Evolutionary conservation across 2,113 vertebrate species (phyloP).

Genomic region (Centropus bengalensis): DNA sequence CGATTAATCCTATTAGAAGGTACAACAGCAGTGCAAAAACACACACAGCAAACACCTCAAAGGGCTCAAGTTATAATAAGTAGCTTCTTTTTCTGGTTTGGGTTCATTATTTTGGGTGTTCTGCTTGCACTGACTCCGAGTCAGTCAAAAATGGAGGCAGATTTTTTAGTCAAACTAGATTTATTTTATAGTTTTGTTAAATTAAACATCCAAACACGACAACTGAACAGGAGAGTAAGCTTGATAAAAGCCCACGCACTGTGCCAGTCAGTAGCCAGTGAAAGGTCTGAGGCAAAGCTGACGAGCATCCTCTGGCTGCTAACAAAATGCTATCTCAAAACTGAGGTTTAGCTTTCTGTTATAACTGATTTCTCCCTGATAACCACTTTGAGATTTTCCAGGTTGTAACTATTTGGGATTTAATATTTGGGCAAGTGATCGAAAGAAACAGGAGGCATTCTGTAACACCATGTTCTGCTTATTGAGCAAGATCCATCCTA

Average conservation of each 20-base stretch:
- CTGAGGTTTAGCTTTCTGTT: background rate
- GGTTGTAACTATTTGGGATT: background rate
- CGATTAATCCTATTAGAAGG: slow-evolving; percentile 37
- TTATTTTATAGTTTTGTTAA: background rate
- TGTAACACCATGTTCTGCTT: background rate
- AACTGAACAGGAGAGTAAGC: background rate
- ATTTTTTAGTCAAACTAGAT: background rate
- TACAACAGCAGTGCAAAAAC: background rate
- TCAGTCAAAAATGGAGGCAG: background rate
- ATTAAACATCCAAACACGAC: background rate
- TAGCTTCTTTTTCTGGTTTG: background rate
- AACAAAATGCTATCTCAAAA: background rate
- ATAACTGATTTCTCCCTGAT: background rate
- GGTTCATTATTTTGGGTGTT: background rate
- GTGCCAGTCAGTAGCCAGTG: background rate
- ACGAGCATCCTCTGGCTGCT: background rate
- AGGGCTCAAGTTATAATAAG: background rate
- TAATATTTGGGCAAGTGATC: background rate
- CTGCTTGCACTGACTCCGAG: background rate
- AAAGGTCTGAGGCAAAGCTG: background rate
- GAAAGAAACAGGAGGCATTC: background rate
- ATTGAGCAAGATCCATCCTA: background rate
- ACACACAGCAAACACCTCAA: background rate
- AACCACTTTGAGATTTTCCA: background rate
- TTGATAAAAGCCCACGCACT: background rate